Base-by-base conservation (phyloP, 2,888 invertebrate genomes). In the Campoplex capitator region DNA sequence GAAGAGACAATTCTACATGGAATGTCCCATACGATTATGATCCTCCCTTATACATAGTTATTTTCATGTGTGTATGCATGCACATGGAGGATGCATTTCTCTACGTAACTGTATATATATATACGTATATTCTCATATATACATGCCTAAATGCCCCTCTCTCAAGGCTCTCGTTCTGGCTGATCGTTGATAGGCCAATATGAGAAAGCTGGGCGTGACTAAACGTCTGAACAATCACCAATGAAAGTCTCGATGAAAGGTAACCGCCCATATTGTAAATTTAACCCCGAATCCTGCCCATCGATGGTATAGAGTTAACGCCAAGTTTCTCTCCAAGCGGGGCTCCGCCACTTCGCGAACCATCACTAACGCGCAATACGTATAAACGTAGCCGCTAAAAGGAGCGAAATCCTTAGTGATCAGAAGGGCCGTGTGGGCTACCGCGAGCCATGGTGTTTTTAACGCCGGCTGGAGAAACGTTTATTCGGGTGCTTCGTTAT, bases 251-350 rank as follows among this genome's bases (percentile, higher is more conserved):
- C 51, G 28, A 13, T n/a, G 6, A 51, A 0, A 42, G 0, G 62
- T 13, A 7, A 54, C 74, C 85, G 85, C 85, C 85, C 85, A 79
- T 56, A 65, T 54, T n/a, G 68, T 70, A 70, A 23, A 35, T 35
- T 13, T 74, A 23, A 45, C 18, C 18, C 70, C 74, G 75, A 75
- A 68, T 23, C 83, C 65, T 73, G 58, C 73, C 78, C 73, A 65
- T 38, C 67, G 51, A 73, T 48, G n/a, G n/a, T 38, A 42, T 45
- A 28, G 35, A 51, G 62, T 38, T 23, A 28, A 56, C 80, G 78
- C 16, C 16, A 74, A 51, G 76, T 48, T 79, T 35, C 70, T 79
- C 23, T 23, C 23, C 23, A 23, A 23, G 23, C 71, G 80, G 80
- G 80, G n/a, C 79, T 68, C 80, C 70, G 70, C 75, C 62, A 71